These are phyloP conservation scores for Cynopterus sphinx DNA, from an alignment of 2,797 vertebrate species.

Conservation along the genomic window DNA sequence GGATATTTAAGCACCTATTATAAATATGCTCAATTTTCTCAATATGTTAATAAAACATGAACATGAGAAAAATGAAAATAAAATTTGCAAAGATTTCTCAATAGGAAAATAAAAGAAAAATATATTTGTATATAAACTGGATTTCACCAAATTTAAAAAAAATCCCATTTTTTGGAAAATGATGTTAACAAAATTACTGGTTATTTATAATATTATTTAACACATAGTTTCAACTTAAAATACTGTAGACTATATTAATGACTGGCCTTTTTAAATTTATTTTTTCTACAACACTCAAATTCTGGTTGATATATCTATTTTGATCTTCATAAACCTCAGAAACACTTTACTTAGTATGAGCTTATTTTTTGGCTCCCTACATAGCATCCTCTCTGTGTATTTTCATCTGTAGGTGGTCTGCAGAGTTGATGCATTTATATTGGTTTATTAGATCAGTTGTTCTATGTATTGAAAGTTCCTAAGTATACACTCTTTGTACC, in stretches of 20 bases:
- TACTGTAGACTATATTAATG: not conserved
- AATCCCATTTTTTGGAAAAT: not conserved
- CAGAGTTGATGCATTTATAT: not conserved
- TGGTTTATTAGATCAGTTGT: not conserved
- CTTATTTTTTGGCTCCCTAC: not conserved
- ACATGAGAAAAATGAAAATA: not conserved
- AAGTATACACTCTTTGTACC: not conserved
- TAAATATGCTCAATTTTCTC: not conserved
- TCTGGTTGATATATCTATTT: not conserved
- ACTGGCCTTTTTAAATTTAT: no score
- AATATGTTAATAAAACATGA: not conserved
- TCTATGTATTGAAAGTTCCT: not conserved
- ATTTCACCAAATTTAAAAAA: not conserved
- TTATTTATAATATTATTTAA: not conserved
- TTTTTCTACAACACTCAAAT: not conserved
- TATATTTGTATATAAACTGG: not conserved
- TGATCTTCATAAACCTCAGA: not conserved
- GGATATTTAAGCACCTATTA: not conserved
- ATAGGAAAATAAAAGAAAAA: not conserved
- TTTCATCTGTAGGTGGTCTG: not conserved
- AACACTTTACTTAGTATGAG: not conserved
- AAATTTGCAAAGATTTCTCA: not conserved
- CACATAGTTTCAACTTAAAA: not conserved
- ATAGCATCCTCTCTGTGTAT: not conserved
- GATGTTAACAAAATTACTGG: not conserved